phyloP scores from a whole-genome alignment of 2,888 invertebrate genomes.

The Linyphia triangularis region DNA sequence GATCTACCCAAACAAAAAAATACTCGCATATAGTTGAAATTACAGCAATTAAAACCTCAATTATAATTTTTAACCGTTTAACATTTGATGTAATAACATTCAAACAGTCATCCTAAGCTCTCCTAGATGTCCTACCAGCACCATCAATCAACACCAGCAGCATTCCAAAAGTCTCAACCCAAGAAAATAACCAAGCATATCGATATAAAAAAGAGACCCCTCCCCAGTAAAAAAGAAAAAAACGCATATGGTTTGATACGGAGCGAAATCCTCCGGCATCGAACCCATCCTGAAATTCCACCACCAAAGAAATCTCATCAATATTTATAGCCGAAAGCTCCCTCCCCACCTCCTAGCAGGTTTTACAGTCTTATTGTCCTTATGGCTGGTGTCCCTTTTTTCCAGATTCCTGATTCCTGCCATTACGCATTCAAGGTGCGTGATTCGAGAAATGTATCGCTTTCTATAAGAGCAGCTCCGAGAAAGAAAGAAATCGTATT shows the following conservation, averaged over 20 bases:
- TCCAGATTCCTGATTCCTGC: slow-evolving; percentile 30
- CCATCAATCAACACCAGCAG: too few relatives aligned
- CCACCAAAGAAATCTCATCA: slow-evolving; percentile 39
- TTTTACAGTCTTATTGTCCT: background rate
- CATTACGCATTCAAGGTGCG: slow-evolving; percentile 49
- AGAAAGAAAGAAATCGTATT: slow-evolving; percentile 13
- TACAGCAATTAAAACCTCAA: too few relatives aligned
- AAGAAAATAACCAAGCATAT: too few relatives aligned
- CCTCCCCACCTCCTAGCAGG: background rate
- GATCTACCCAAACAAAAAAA: too few relatives aligned
- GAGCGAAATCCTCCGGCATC: background rate
- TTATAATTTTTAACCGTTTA: too few relatives aligned
- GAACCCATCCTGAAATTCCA: slow-evolving; percentile 19
- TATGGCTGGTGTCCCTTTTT: background rate
- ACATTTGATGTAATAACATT: too few relatives aligned
- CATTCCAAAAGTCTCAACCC: too few relatives aligned
- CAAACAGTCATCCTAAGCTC: too few relatives aligned
- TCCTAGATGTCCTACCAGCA: too few relatives aligned
- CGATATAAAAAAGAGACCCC: too few relatives aligned
- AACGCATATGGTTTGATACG: background rate
- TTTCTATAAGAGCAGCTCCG: background rate
- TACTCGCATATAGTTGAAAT: too few relatives aligned
- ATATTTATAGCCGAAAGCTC: slow-evolving; percentile 45
- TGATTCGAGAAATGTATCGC: slow-evolving; percentile 45
- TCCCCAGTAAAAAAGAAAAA: too few relatives aligned